phyloP scores from a whole-genome alignment of 2,797 vertebrate genomes.

The Schizopygopsis malacanthus region DNA sequence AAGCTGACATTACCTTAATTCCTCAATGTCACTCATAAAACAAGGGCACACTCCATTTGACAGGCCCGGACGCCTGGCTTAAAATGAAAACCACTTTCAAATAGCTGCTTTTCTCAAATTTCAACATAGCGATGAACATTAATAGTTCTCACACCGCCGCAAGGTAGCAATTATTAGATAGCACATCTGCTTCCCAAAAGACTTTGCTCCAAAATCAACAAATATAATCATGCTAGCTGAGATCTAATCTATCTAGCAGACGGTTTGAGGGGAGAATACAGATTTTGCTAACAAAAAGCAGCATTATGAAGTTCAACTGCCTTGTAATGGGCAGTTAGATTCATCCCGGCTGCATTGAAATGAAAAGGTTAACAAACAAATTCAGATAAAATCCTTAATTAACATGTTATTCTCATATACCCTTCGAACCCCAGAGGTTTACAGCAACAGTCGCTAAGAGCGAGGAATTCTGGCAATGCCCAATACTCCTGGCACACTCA shows the following conservation, averaged over 20 bases:
- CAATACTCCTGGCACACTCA: slow-evolving; percentile 71
- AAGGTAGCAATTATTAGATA: slow-evolving; percentile 30
- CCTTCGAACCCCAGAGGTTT: slow-evolving; percentile 48
- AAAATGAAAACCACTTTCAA: slow-evolving; percentile 18
- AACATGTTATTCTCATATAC: slow-evolving; percentile 52
- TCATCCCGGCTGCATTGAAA: slow-evolving; percentile 5
- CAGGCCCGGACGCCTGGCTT: background rate
- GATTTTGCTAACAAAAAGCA: background rate
- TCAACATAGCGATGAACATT: slow-evolving; percentile 9
- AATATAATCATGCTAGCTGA: background rate
- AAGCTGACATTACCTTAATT: slow-evolving; percentile 50
- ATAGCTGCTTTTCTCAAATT: slow-evolving; percentile 8
- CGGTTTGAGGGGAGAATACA: background rate
- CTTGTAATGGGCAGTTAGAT: background rate
- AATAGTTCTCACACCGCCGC: background rate
- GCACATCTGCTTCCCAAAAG: slow-evolving; percentile 20
- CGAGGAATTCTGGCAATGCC: slow-evolving; percentile 55
- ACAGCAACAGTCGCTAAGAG: slow-evolving; percentile 50
- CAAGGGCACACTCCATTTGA: slow-evolving; percentile 37
- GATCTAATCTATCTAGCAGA: slow-evolving; percentile 13
- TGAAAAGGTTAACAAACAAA: slow-evolving; percentile 42
- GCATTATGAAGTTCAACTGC: background rate
- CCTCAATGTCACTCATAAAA: slow-evolving; percentile 46
- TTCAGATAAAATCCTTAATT: slow-evolving; percentile 64
- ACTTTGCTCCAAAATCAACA: background rate